These are phyloP conservation scores for Trichonephila inaurata DNA, from an alignment of 1,140 invertebrate species.

Conservation along the genomic window DNA sequence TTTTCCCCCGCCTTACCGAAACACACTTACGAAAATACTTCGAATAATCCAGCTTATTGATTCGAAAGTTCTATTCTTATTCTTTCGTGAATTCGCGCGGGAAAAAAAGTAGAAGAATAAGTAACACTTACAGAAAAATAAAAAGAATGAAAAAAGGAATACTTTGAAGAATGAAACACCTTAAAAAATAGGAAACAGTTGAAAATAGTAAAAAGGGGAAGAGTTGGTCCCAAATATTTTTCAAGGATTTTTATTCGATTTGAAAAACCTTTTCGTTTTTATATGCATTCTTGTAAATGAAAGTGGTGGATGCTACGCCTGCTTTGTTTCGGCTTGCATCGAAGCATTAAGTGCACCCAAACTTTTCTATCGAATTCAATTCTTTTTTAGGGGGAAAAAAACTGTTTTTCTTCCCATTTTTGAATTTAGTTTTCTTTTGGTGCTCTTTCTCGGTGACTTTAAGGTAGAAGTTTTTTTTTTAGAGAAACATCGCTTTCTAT, in stretches of 20 bases:
- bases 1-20: background rate
- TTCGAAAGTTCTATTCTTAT: constrained; percentile 17
- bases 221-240: constrained; percentile 30
- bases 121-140: constrained; percentile 10
- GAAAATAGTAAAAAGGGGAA: constrained; percentile 23
- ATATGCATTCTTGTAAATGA: constrained; percentile 38
- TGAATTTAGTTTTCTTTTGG: background rate
- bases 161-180: background rate
- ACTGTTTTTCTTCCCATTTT: background rate
- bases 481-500: background rate
- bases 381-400: background rate
- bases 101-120: background rate
- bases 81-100: constrained; percentile 9
- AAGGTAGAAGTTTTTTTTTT: background rate
- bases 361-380: constrained; percentile 35
- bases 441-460: background rate
- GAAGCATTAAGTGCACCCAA: constrained; percentile 26
- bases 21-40: background rate
- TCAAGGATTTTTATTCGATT: constrained; percentile 35
- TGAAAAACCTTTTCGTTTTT: constrained; percentile 30
- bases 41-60: constrained; percentile 31
- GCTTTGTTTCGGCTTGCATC: constrained; percentile 23
- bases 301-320: constrained; percentile 23
- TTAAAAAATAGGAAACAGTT: constrained; percentile 17
- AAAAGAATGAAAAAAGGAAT: background rate